phyloP scores from a whole-genome alignment of 2,113 vertebrate genomes.

The Trematocara macrostoma region DNA sequence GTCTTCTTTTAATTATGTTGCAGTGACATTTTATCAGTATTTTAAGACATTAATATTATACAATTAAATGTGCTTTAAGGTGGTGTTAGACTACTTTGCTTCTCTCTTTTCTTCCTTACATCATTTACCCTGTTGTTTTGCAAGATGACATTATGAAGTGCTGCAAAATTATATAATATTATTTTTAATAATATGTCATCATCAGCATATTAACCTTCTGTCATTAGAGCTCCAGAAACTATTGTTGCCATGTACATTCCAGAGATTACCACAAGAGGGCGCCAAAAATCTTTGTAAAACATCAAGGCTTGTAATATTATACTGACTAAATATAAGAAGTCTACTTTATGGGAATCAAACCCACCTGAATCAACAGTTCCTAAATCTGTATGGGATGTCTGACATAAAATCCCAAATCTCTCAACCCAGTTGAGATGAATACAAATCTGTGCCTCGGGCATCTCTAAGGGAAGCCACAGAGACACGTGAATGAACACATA shows the following conservation, averaged over 20 bases:
- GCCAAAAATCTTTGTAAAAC: conserved; percentile 30
- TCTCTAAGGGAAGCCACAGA: conserved; percentile 24
- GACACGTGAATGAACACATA: conserved; percentile 34
- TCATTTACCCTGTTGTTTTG: background rate
- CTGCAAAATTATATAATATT: background rate
- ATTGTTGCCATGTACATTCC: background rate
- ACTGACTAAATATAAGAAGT: background rate
- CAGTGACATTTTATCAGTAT: background rate
- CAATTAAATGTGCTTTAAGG: background rate
- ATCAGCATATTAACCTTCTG: background rate
- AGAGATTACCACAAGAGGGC: conserved; percentile 25
- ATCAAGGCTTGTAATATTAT: background rate
- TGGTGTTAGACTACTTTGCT: background rate
- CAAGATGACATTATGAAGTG: background rate
- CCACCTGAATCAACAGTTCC: background rate
- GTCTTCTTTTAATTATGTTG: background rate
- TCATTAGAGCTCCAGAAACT: background rate
- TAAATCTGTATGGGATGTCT: background rate
- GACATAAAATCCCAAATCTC: conserved; percentile 20
- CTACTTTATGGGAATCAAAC: background rate
- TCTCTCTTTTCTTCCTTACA: background rate
- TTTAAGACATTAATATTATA: background rate
- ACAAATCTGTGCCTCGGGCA: conserved; percentile 31
- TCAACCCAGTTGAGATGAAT: conserved; percentile 1
- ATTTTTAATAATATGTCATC: background rate